phyloP scores from a whole-genome alignment of 2,113 vertebrate species.

The Hippocampus mohnikei region DNA sequence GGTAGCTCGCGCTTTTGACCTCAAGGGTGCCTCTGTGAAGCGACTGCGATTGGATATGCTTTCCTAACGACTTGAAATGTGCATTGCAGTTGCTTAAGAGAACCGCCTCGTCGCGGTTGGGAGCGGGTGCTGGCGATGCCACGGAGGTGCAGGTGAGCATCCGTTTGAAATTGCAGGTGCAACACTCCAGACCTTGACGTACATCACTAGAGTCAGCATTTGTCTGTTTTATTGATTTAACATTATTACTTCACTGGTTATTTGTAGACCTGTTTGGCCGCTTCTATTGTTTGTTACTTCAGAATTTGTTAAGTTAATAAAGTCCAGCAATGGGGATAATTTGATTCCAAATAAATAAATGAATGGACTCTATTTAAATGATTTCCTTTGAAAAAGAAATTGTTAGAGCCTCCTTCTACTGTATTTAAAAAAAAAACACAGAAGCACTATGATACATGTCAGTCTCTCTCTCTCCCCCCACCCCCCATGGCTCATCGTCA shows the following conservation, averaged over 20 bases:
- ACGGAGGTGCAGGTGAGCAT: constrained; percentile 90
- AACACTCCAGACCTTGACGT: neutral
- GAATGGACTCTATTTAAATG: too few species aligned
- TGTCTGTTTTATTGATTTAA: neutral
- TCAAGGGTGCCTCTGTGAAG: neutral
- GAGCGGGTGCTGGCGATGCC: constrained; percentile 89
- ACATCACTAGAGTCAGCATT: neutral
- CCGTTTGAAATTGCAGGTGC: neutral
- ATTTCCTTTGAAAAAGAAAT: too few species aligned
- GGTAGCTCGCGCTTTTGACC: constrained; percentile 64
- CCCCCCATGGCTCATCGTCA: neutral
- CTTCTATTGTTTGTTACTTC: neutral
- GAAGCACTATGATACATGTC: too few species aligned
- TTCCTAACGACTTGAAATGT: constrained; percentile 12
- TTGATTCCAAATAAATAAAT: too few species aligned
- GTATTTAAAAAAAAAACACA: too few species aligned
- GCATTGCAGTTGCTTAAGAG: constrained; percentile 90
- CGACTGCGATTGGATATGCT: neutral
- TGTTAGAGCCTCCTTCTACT: neutral
- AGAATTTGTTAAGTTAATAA: too few species aligned
- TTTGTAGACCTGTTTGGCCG: neutral
- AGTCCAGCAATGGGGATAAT: too few species aligned
- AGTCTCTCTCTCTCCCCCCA: neutral
- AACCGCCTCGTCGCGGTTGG: constrained; percentile 92
- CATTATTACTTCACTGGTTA: neutral